These are phyloP conservation scores for Macrobrachium rosenbergii DNA, from an alignment of 1,140 invertebrate genomes.

Conservation along the genomic window DNA sequence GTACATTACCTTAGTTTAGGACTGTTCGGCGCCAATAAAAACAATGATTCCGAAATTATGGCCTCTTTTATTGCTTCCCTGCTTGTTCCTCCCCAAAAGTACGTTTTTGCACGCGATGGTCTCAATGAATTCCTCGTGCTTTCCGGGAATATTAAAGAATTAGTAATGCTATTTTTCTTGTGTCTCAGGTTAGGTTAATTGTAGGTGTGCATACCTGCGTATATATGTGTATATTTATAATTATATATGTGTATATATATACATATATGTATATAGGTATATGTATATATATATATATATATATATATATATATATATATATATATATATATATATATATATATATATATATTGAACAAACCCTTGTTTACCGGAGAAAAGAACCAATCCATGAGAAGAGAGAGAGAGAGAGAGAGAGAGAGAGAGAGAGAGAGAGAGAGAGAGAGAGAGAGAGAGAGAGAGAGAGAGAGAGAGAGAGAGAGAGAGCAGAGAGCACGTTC, in stretches of 20 bases:
- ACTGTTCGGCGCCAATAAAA: too few species aligned
- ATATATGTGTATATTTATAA: background rate
- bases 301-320: background rate
- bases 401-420: too few species aligned
- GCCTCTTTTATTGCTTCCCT: too few species aligned
- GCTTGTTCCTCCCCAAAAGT: too few species aligned
- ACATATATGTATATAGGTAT: slow-evolving; percentile 10
- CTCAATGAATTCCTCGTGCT: too few species aligned
- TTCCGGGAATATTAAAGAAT: background rate
- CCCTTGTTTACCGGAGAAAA: background rate
- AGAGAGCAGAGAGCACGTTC: background rate
- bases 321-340: slow-evolving; percentile 4
- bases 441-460: slow-evolving; percentile 25
- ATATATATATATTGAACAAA: slow-evolving; percentile 1
- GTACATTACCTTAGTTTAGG: too few species aligned
- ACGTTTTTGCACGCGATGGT: too few species aligned
- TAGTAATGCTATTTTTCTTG: too few species aligned
- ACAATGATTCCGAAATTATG: too few species aligned
- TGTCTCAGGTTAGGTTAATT: background rate
- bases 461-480: too few species aligned
- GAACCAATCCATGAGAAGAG: too few species aligned
- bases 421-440: background rate
- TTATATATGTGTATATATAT: background rate
- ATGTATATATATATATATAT: slow-evolving; percentile 16
- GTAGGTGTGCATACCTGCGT: slow-evolving; percentile 4